Conservation (phyloP, 2,797 vertebrate genomes). For the Peromyscus attwateri region DNA sequence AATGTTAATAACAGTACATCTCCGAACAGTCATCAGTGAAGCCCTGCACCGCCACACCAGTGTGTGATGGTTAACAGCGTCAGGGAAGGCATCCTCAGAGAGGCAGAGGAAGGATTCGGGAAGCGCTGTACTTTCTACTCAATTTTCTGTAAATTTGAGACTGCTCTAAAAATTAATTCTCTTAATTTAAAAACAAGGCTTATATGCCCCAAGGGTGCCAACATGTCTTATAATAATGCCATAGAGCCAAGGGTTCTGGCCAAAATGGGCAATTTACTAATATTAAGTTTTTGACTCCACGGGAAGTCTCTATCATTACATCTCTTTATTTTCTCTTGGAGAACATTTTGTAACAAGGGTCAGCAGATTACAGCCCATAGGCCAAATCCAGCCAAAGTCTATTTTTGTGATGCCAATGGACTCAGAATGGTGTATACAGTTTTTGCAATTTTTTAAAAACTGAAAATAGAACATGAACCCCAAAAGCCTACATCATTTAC, state of each 20-base stretch:
- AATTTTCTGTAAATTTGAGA: constrained; percentile 30
- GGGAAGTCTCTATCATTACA: constrained; percentile 23
- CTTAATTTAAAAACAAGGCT: not conserved
- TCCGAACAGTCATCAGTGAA: not conserved
- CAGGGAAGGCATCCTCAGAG: not conserved
- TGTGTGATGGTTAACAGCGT: not conserved
- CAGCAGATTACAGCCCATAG: not conserved
- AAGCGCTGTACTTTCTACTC: constrained; percentile 12
- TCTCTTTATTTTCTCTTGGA: constrained; percentile 54
- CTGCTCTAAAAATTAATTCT: constrained; percentile 10
- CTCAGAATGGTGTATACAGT: constrained; percentile 21
- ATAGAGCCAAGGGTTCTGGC: not conserved
- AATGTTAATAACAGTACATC: not conserved
- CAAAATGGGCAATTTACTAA: not conserved
- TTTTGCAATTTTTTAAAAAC: not conserved
- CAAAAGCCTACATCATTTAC: not conserved
- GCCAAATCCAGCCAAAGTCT: not conserved
- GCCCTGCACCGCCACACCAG: not conserved
- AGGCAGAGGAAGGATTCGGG: not conserved
- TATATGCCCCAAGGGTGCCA: not conserved
- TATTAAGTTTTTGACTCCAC: not conserved
- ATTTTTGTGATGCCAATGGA: not conserved
- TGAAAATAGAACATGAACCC: not conserved
- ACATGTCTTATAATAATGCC: constrained; percentile 14
- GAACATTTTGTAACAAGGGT: constrained; percentile 29